A percentile compares a stretch with the other conserved stretches of the same genome.
These are phyloP conservation scores for Chloroceryle inda DNA, from an alignment of 2,797 vertebrate species.

Conservation along the genomic window DNA sequence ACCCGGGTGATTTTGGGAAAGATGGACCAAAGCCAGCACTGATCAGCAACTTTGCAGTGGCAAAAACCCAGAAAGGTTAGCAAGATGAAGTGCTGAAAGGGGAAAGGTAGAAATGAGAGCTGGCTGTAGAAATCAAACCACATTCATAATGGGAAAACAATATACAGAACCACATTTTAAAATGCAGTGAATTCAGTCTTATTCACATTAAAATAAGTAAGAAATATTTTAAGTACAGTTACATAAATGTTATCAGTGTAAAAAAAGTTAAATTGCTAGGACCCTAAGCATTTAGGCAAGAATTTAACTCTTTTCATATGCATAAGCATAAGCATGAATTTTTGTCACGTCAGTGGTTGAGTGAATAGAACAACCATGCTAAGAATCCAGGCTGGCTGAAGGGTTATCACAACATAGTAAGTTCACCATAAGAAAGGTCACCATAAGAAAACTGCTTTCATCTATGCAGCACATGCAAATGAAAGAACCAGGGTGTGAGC, in stretches of 20 bases:
- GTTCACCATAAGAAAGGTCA: not conserved
- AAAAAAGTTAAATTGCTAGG: not conserved
- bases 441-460: not conserved
- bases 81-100: not conserved
- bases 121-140: not conserved
- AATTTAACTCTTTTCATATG: not conserved
- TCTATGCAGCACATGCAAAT: not conserved
- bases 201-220: not conserved
- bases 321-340: not conserved
- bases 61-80: not conserved
- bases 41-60: not conserved
- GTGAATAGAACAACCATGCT: not conserved
- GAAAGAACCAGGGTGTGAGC: not conserved
- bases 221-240: not conserved
- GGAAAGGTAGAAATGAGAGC: not conserved
- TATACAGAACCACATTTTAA: not conserved
- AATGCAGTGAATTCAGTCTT: not conserved
- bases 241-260: not conserved
- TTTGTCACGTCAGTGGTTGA: not conserved
- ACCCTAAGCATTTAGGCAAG: not conserved
- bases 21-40: not conserved
- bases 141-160: not conserved
- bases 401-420: not conserved
- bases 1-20: not conserved
- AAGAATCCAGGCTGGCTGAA: not conserved